phyloP scores from a whole-genome alignment of 1,140 invertebrate species.

The Eupristina koningsbergeri region DNA sequence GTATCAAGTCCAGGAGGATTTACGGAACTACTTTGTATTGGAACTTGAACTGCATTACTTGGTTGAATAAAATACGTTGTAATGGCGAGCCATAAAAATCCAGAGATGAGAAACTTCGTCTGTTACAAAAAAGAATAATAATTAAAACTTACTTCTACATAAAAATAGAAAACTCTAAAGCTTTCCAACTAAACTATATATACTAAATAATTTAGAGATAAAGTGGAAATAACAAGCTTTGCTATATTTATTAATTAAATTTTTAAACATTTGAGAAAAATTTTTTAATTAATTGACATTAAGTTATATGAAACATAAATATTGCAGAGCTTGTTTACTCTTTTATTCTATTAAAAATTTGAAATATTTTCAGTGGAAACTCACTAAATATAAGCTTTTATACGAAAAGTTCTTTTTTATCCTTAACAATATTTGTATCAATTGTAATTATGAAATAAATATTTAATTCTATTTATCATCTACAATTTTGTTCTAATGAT shows the following conservation, averaged over 20 bases:
- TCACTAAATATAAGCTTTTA: constrained; percentile 47
- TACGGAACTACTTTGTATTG: constrained; percentile 17
- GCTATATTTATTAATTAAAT: background rate
- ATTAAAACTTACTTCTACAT: constrained; percentile 24
- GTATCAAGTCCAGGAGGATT: background rate
- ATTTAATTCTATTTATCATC: too few species aligned
- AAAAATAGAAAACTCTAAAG: background rate
- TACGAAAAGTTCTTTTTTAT: constrained; percentile 44
- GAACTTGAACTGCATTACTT: constrained; percentile 9
- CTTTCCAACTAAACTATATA: too few species aligned
- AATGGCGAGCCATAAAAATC: constrained; percentile 35
- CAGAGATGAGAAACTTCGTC: constrained; percentile 42
- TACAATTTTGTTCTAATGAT: too few species aligned
- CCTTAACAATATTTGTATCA: background rate
- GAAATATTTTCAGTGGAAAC: constrained; percentile 10
- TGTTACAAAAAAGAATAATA: constrained; percentile 38
- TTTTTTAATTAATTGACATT: too few species aligned
- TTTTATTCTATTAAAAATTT: background rate
- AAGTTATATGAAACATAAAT: background rate
- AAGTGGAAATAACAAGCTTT: background rate
- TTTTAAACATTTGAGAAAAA: too few species aligned
- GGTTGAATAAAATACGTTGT: constrained; percentile 12
- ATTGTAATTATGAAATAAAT: background rate
- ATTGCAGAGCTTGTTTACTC: background rate
- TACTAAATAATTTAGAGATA: background rate